Evolutionary conservation across 2,888 invertebrate genomes (phyloP).

Genomic region (Trichopoda pennipes): DNA sequence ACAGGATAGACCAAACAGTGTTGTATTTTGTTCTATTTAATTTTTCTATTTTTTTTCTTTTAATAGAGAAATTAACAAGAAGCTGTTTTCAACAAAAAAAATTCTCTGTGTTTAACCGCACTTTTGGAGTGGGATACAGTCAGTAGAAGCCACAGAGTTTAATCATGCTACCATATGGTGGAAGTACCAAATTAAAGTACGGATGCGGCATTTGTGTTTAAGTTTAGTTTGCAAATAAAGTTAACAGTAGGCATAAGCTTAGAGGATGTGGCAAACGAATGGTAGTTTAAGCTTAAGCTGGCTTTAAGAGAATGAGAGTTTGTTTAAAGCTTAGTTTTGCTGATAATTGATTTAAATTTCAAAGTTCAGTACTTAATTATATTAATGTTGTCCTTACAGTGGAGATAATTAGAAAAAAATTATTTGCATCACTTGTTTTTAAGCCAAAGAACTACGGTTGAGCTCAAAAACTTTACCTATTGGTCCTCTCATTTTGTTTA

Average conservation of each 20-base stretch:
- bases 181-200: slow-evolving; percentile 45
- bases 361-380: too few species aligned
- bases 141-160: slow-evolving; percentile 50
- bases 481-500: too few species aligned
- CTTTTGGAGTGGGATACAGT: slow-evolving; percentile 44
- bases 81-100: slow-evolving; percentile 15
- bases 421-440: too few species aligned
- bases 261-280: slow-evolving; percentile 22
- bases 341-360: too few species aligned
- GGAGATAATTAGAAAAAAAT: too few species aligned
- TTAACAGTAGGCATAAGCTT: slow-evolving; percentile 32
- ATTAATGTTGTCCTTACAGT: too few species aligned
- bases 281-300: not conserved
- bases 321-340: too few species aligned
- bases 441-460: too few species aligned
- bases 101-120: slow-evolving; percentile 27
- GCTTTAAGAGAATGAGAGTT: not conserved
- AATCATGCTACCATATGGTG: slow-evolving; percentile 57
- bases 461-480: too few species aligned
- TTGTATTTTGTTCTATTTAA: slow-evolving; percentile 8
- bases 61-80: too few species aligned
- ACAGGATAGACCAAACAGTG: slow-evolving; percentile 47
- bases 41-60: too few species aligned
- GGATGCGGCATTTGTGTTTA: slow-evolving; percentile 32
- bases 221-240: not conserved